Conservation (phyloP, 2,888 invertebrate genomes). For the Dinocampus coccinellae region DNA sequence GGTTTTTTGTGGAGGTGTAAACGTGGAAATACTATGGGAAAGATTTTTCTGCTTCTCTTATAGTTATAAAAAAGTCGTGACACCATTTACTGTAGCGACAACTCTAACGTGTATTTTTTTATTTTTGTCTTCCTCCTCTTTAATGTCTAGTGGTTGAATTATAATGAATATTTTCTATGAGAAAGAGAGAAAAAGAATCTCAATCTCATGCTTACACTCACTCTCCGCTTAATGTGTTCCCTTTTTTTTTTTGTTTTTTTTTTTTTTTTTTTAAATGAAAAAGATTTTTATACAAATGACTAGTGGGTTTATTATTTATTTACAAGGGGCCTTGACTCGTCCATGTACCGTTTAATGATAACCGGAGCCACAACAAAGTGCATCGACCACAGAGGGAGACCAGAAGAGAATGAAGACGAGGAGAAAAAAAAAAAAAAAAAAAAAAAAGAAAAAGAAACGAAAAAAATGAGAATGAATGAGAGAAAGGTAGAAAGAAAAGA, state of each 20-base stretch:
- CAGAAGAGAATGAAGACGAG: too few species aligned
- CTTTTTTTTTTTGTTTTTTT: background rate
- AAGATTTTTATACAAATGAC: background rate
- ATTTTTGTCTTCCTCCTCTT: too few species aligned
- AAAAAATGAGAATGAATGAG: constrained; percentile 29
- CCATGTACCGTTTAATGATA: constrained; percentile 42
- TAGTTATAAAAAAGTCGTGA: background rate
- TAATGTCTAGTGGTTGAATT: background rate
- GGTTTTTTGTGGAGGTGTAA: constrained; percentile 2
- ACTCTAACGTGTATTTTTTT: background rate
- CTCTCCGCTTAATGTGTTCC: background rate
- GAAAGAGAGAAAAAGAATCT: too few species aligned
- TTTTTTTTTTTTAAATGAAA: background rate
- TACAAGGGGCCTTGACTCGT: background rate
- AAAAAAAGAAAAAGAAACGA: constrained; percentile 11
- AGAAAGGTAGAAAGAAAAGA: constrained; percentile 26
- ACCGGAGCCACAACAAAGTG: constrained; percentile 35
- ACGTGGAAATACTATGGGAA: background rate
- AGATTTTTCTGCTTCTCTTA: background rate
- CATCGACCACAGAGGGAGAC: constrained; percentile 41
- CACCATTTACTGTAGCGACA: background rate
- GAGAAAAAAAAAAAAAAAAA: constrained; percentile 7
- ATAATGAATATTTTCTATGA: background rate
- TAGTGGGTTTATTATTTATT: background rate
- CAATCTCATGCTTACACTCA: too few species aligned